Conservation (phyloP, 2,113 vertebrate species). For the Carettochelys insculpta region DNA sequence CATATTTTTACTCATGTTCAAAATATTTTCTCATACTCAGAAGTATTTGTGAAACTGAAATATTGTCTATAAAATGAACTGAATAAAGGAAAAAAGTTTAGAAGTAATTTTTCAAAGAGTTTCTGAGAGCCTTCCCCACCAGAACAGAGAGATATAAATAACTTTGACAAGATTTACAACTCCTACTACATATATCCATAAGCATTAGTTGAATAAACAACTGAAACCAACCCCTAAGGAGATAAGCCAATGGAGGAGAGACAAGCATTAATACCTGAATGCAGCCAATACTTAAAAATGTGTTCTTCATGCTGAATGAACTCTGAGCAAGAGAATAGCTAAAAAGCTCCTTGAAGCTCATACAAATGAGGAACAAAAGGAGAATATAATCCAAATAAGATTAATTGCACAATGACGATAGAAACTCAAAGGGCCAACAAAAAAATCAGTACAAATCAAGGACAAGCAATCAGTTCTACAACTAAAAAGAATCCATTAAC, state of each 20-base stretch:
- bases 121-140: neutral
- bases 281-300: neutral
- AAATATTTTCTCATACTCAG: neutral
- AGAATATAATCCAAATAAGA: neutral
- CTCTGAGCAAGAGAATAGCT: neutral
- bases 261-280: neutral
- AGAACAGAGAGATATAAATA: neutral
- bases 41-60: neutral
- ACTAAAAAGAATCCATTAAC: neutral
- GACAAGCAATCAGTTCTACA: neutral
- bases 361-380: neutral
- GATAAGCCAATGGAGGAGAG: neutral
- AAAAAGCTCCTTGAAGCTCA: neutral
- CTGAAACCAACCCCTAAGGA: neutral
- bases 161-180: neutral
- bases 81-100: neutral
- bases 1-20: neutral
- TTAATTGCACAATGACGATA: neutral
- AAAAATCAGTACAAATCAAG: neutral
- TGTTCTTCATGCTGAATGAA: neutral
- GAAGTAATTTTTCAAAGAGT: neutral
- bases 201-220: neutral
- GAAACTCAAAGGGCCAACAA: neutral
- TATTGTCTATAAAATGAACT: neutral
- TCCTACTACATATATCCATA: neutral